Base-by-base conservation (phyloP, 2,113 vertebrate genomes). In the Benitochromis conjunctus region DNA sequence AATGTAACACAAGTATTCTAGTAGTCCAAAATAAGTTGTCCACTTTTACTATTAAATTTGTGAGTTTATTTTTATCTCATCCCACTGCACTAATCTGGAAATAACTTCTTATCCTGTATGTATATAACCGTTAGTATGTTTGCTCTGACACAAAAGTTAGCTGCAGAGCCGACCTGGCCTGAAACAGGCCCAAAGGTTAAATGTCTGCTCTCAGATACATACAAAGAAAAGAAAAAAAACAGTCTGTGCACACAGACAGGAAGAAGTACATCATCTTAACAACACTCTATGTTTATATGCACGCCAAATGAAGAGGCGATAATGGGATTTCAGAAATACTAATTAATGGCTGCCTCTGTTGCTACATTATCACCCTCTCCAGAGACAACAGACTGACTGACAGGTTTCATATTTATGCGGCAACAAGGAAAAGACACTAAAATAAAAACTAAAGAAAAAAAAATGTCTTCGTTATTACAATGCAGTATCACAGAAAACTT, bases 111-210 rank as follows among this genome's bases (percentile, higher is more conserved):
- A 29, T 56, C 79, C 79, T 74, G 51, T 60, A 74, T 66, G 58
- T 36, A 36, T 62, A 36, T 1, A 92, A 91, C 80, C 76, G n/a
- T 60, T 51, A 46, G 41, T 21, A 13, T 78, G 81, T 93, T 93
- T 94, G 91, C 94, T 95, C 84, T 95, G 85, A 91, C 83, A 53
- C 87, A 87, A 54, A 74, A 53, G 64, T 86, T 82, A 82, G 79
- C 18, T 54, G 29, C 31, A 57, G 21, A 62, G 21, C 74, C 57
- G 53, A 82, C 85, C 79, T 10, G 83, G 58, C 48, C 66, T 48
- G 60, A 78, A 88, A 86, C 48, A 36, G 80, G 14, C 24, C 69
- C 21, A 55, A 41, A 88, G 74, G 83, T 90, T 46, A 81, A 85
- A 54, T 56, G 56, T 4, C 29, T 34, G 34, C 34, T 83, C 79